Evolutionary conservation across 1,140 invertebrate genomes (phyloP), one percentile per base, ranked within the genome.

Genomic region (Sycobia sp.): DNA sequence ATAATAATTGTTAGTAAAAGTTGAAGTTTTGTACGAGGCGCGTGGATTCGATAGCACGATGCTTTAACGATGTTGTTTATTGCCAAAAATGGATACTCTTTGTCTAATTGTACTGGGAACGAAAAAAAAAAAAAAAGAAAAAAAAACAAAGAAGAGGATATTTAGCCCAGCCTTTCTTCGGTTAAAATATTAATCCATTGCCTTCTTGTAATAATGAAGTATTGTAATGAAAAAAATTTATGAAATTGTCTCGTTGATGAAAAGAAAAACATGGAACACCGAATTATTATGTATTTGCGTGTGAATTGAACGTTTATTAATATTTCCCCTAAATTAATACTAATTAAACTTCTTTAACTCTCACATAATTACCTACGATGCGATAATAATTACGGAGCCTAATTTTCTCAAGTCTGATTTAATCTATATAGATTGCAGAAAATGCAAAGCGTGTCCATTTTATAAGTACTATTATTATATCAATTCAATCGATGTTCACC

Each of bases 401-500:
- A 50, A 50, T 32, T 54, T 62, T 36, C 25, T 22, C 9, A 47
- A 62, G 50, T 20, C 25, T 53, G 39, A 55, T 39, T 47, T 16
- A 34, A 39, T 41, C n/a, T 27, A 43, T 9, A 7, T 7, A 32
- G 23, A 41, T 34, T 49, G 16, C 20, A 13, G 36, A 14, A 41
- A 34, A 47, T 3, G 22, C 44, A 62, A 62, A 55, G 41, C 32
- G 59, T 62, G 43, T 62, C 59, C 50, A 62, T 62, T 62, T 53
- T 54, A 25, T 62, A 38, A 18, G n/a, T 62, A 54, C 27, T 7
- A 55, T n/a, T n/a, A n/a, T n/a, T n/a, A 36, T 18, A 23, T 16
- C 38, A 25, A 61, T 22, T 16, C n/a, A n/a, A 44, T 41, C 18
- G 13, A 27, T 13, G n/a, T 49, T 54, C 32, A 62, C 23, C 25